These are phyloP conservation scores for Entomobrya proxima DNA, from an alignment of 2,888 invertebrate species.

Conservation along the genomic window DNA sequence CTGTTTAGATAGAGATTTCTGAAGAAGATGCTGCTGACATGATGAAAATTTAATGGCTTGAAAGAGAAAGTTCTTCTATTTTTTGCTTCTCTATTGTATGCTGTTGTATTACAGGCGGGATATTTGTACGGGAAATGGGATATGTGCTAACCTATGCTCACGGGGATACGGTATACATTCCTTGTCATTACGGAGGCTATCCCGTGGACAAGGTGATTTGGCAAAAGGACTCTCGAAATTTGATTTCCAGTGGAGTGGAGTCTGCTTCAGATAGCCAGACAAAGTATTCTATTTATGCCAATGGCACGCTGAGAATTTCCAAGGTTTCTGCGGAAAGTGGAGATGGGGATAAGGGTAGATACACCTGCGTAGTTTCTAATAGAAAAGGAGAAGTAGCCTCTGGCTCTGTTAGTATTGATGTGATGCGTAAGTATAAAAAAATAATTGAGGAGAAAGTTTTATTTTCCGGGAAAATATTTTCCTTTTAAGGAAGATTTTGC, in stretches of 20 bases:
- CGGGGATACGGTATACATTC: conserved; percentile 71
- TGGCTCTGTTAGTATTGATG: conserved; percentile 73
- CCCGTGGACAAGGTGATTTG: conserved; percentile 74
- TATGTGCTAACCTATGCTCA: conserved; percentile 72
- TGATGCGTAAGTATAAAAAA: conserved; percentile 72
- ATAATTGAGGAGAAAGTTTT: neutral
- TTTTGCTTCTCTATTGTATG: neutral
- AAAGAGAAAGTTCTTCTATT: too few relatives aligned
- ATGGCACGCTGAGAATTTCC: conserved; percentile 74
- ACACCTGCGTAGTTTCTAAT: conserved; percentile 76
- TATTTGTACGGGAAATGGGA: conserved; percentile 72
- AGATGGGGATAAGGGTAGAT: conserved; percentile 77
- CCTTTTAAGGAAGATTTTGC: neutral
- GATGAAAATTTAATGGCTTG: conserved; percentile 27
- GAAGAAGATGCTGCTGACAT: neutral
- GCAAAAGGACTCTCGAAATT: conserved; percentile 67
- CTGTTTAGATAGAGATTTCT: neutral
- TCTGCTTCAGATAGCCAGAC: too few relatives aligned
- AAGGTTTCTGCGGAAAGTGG: conserved; percentile 53
- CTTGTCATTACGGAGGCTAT: conserved; percentile 75
- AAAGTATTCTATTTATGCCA: conserved; percentile 69
- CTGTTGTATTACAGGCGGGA: conserved; percentile 56
- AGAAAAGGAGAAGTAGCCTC: conserved; percentile 74
- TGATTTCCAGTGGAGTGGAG: neutral
- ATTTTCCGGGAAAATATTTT: neutral